phyloP scores from a whole-genome alignment of 2,888 invertebrate species.

The Gibbula magus region DNA sequence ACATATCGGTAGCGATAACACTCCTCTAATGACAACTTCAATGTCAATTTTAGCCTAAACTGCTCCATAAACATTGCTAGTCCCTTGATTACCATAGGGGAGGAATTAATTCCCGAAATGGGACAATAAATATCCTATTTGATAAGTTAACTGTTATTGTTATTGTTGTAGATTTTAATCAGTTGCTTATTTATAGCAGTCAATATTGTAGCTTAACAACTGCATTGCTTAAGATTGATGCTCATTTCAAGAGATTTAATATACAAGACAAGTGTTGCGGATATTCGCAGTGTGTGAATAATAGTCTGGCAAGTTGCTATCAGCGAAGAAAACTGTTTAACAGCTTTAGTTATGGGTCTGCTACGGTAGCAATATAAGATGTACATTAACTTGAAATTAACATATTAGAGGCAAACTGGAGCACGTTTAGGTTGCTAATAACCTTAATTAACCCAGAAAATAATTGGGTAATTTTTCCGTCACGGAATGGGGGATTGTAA shows the following conservation, averaged over 20 bases:
- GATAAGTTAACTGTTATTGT: slow-evolving; percentile 24
- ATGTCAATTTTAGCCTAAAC: slow-evolving; percentile 23
- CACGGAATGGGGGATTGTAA: too few species aligned
- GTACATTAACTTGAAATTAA: neutral
- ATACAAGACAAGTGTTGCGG: slow-evolving; percentile 8
- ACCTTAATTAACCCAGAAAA: neutral
- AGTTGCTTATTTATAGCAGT: slow-evolving; percentile 18
- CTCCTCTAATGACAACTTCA: slow-evolving; percentile 9
- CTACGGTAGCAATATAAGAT: neutral
- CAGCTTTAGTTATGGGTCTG: neutral
- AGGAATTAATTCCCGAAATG: slow-evolving; percentile 21
- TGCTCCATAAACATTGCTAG: slow-evolving; percentile 18
- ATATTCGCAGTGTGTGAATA: neutral
- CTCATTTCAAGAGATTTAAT: slow-evolving; percentile 1
- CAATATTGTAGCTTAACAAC: slow-evolving; percentile 13
- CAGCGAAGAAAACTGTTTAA: neutral
- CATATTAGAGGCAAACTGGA: too few species aligned
- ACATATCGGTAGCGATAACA: slow-evolving; percentile 22
- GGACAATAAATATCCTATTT: slow-evolving; percentile 24
- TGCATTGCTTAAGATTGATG: slow-evolving; percentile 17
- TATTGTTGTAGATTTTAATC: slow-evolving; percentile 23
- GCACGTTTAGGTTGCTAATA: neutral
- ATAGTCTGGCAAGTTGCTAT: neutral
- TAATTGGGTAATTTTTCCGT: neutral
- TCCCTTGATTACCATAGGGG: slow-evolving; percentile 20